Conservation (phyloP, 2,797 vertebrate species). For the Poeciliopsis infans region DNA sequence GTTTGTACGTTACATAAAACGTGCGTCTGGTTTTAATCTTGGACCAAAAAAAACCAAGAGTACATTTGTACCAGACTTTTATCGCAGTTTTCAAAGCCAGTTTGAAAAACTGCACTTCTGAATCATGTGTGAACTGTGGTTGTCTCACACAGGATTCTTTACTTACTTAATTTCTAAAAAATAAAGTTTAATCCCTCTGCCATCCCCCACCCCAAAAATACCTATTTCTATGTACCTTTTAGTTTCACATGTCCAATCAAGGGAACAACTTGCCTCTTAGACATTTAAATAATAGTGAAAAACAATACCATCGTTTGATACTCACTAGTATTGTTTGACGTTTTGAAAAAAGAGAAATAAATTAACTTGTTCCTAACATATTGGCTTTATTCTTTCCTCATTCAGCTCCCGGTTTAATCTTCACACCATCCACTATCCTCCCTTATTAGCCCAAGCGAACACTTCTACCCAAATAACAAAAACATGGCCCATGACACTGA, state of each 20-base stretch:
- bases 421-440: background rate
- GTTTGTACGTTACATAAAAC: background rate
- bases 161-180: background rate
- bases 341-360: background rate
- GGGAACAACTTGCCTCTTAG: background rate
- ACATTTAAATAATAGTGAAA: background rate
- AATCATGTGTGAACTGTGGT: background rate
- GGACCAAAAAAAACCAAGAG: background rate
- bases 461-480: background rate
- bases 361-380: background rate
- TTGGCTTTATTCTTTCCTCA: too few relatives aligned
- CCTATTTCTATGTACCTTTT: background rate
- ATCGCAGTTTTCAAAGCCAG: background rate
- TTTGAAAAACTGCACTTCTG: background rate
- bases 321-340: background rate
- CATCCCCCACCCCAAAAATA: too few relatives aligned
- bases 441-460: background rate
- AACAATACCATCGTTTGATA: background rate
- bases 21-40: background rate
- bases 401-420: background rate
- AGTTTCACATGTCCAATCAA: background rate
- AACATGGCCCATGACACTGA: background rate
- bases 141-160: background rate
- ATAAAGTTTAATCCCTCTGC: background rate
- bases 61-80: background rate